Base-by-base conservation (phyloP, 2,797 vertebrate species). In the Schizopygopsis malacanthus region DNA sequence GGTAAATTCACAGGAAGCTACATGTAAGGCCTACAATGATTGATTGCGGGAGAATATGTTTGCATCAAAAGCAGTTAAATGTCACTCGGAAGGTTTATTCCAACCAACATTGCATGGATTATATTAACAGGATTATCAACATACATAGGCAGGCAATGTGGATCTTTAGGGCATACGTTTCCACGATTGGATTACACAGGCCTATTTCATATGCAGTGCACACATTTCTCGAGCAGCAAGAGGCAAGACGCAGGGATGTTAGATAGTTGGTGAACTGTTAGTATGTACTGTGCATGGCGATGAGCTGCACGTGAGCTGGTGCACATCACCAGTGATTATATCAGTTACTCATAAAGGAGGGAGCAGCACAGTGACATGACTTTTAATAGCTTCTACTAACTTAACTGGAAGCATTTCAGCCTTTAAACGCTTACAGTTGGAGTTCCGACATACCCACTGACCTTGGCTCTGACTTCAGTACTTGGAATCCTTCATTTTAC, bases 401-500 rank as follows among this genome's bases (percentile, higher is more conserved):
- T 80, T 87, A 79, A 84, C 82, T 76, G 67, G 41, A 71, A 72
- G 70, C 54, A 73, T 82, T 81, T 87, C 76, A 63, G 77, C 54
- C 59, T 81, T 83, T 84, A 70, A 84, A 61, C 70, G 80, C 54
- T 61, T 77, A 73, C 78, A 75, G 79, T 81, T 54, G 43, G 77
- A 61, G 41, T 39, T 67, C 59, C 22, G 47, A 54, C 71, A 79
- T 67, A 78, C 11, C 33, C 25, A 12, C 77, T 7, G 50, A 81
- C 86, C 86, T 69, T 75, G 76, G 84, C 91, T 92, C 82, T 86
- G 82, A 87, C 85, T 81, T 76, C 90, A 90, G 81, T 86, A 81
- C 69, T 87, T 43, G 61, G 25, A 52, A 41, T 41, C 37, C 20
- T 52, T 79, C 16, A 43, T 54, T 87, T 83, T 73, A 39, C 52